Base-by-base conservation (phyloP, 2,797 vertebrate genomes). In the Kryptolebias ocellatus region DNA sequence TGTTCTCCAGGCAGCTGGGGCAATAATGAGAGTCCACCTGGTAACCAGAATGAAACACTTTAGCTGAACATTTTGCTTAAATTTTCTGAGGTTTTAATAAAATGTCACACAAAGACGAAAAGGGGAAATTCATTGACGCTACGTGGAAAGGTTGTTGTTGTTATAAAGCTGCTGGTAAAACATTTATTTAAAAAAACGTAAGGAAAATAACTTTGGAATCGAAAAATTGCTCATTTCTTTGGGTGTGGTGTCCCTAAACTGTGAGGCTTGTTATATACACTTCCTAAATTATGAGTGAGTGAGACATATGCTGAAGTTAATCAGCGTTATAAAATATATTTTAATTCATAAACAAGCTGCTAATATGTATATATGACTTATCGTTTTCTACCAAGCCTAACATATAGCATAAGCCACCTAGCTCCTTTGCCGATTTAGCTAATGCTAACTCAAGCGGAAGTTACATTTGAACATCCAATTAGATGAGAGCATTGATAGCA, bases 21-120 rank as follows among this genome's bases (percentile, higher is more conserved):
- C 98, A 99, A 78, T 98, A 99, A 88, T 99, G 98, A 1, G 98
- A 99, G 85, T 99, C 98, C 88, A 99, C 98, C 98, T 99, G 86
- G 58, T 77, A 11, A 42, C 11, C 34, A 34, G 34, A 34, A 34
- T 34, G 37, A 11, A 39, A 42, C 39, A 11, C 2, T 42, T 42
- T 39, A 11, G 2, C 11, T 34, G 34, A 34, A 9, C 37, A 10
- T 12, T 42, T 12, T 12, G 39, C 11, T 42, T 42, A 14, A 42
- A 42, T 42, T 12, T 3, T 2, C 39, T 42, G 14, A 11, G 11
- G 10, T 12, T 42, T 42, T 12, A 42, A 42, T 42, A 3, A 2
- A 12, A 42, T 42, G 14, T 14, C 2, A 12, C 11, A 42, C 39
- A 42, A 11, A 42, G 1, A 42, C 2, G 11, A 42, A 42, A 42